A percentile compares a stretch with the other conserved stretches of the same genome.
phyloP scores from a whole-genome alignment of 2,797 vertebrate genomes.

The Numenius phaeopus region DNA sequence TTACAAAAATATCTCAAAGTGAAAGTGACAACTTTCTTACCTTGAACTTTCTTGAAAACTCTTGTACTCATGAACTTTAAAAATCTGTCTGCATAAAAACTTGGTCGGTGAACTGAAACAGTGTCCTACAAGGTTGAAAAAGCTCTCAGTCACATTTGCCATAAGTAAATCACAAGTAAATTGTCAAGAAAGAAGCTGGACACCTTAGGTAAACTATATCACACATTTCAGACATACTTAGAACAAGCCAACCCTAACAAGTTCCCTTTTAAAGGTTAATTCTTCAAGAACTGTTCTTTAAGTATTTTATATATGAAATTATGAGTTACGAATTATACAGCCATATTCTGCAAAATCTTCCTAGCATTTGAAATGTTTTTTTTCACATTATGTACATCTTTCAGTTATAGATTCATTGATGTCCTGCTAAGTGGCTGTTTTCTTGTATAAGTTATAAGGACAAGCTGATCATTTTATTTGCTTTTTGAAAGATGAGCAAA shows the following conservation, averaged over 20 bases:
- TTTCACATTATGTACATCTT: neutral
- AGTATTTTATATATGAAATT: neutral
- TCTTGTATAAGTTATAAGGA: neutral
- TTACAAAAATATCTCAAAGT: neutral
- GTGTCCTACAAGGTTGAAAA: conserved; percentile 87
- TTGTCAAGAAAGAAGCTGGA: neutral
- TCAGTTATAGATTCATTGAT: neutral
- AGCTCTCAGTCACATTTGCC: neutral
- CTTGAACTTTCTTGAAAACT: conserved; percentile 95
- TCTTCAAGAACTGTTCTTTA: neutral
- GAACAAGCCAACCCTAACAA: neutral
- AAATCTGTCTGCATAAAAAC: conserved; percentile 97
- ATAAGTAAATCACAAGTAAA: neutral
- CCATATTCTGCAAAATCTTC: neutral
- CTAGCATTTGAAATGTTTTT: neutral
- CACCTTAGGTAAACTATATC: neutral
- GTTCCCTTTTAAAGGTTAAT: neutral
- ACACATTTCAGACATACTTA: neutral
- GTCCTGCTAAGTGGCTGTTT: neutral
- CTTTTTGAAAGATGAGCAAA: neutral
- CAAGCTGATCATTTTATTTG: neutral
- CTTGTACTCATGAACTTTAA: conserved; percentile 97
- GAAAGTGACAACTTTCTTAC: conserved; percentile 81
- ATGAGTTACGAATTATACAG: neutral
- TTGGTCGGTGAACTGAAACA: conserved; percentile 94